These are phyloP conservation scores for Agrochola litura DNA, from an alignment of 2,888 invertebrate species.

Conservation along the genomic window DNA sequence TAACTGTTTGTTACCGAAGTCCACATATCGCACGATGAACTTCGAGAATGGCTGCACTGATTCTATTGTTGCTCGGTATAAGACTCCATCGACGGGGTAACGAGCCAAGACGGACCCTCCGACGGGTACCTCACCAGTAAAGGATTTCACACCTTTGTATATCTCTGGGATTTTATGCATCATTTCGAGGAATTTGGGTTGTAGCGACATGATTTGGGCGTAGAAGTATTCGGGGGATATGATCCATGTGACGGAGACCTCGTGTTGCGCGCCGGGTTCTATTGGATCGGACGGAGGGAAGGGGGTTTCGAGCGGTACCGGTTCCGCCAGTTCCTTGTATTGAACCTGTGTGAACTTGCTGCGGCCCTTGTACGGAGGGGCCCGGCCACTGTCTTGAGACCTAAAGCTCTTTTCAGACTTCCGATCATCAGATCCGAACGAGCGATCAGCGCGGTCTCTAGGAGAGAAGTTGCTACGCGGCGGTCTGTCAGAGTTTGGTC, in stretches of 20 bases:
- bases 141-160: conserved; percentile 90
- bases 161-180: conserved; percentile 93
- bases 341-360: conserved; percentile 81
- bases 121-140: conserved; percentile 83
- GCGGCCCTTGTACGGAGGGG: conserved; percentile 79
- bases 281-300: conserved; percentile 84
- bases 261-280: conserved; percentile 88
- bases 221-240: conserved; percentile 94
- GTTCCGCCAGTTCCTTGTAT: conserved; percentile 83
- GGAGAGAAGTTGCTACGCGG: conserved; percentile 81
- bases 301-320: conserved; percentile 85
- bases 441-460: conserved; percentile 81
- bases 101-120: conserved; percentile 93
- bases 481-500: conserved; percentile 71
- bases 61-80: conserved; percentile 93
- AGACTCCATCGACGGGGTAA: conserved; percentile 93
- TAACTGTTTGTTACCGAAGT: conserved; percentile 93
- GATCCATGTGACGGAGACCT: conserved; percentile 93
- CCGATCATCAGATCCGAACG: conserved; percentile 78
- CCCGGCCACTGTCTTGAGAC: conserved; percentile 76
- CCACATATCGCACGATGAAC: conserved; percentile 93
- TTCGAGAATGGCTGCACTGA: conserved; percentile 90
- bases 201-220: conserved; percentile 89
- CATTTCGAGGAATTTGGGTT: conserved; percentile 91
- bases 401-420: conserved; percentile 80